Conservation (phyloP, 2,888 invertebrate species). For the Nemapogon koenigi region DNA sequence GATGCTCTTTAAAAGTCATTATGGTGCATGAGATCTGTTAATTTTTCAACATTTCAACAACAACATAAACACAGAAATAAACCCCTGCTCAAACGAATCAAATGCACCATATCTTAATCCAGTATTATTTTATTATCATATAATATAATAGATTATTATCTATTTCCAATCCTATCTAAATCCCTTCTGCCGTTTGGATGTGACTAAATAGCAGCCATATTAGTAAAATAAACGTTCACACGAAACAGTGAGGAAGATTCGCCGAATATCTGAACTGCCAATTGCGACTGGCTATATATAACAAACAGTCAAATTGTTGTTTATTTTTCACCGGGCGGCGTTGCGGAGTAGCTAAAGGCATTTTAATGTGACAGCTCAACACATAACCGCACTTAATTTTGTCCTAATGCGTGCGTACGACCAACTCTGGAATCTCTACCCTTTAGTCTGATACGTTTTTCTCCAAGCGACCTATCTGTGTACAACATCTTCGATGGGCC, state of each 20-base stretch:
- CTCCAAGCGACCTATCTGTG: conserved; percentile 40
- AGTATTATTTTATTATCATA: too few relatives aligned
- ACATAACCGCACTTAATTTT: conserved; percentile 63
- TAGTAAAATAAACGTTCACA: conserved; percentile 25
- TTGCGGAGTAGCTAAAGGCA: conserved; percentile 48
- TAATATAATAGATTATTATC: too few relatives aligned
- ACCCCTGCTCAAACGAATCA: too few relatives aligned
- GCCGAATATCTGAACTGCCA: conserved; percentile 44
- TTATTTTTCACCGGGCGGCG: conserved; percentile 36
- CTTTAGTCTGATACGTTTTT: conserved; percentile 41
- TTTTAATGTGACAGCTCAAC: conserved; percentile 59
- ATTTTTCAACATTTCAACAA: too few relatives aligned
- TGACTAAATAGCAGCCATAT: not conserved
- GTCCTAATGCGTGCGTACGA: conserved; percentile 50
- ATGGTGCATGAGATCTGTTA: too few relatives aligned
- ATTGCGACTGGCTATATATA: conserved; percentile 25
- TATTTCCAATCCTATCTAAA: too few relatives aligned
- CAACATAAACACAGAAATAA: too few relatives aligned
- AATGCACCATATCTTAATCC: too few relatives aligned
- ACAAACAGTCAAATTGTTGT: conserved; percentile 20
- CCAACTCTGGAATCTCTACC: conserved; percentile 18
- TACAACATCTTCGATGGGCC: conserved; percentile 53
- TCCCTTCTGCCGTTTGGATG: not conserved
- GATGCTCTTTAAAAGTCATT: too few relatives aligned
- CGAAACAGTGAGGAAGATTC: not conserved